phyloP scores from a whole-genome alignment of 2,888 invertebrate species.

The Mythimna lalbum region DNA sequence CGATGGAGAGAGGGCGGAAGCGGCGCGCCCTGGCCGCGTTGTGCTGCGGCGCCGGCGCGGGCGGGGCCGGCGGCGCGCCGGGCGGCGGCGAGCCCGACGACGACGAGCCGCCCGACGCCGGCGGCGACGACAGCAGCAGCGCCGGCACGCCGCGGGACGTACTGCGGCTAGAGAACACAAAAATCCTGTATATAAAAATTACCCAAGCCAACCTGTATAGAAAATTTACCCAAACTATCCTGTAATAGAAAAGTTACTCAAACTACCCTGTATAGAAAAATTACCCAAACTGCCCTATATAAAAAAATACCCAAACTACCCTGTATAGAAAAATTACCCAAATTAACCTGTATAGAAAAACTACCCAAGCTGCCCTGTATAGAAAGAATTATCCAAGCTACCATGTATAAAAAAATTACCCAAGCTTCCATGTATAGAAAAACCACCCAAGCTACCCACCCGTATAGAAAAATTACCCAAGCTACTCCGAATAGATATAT shows the following conservation, averaged over 20 bases:
- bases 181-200: too few relatives aligned
- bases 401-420: neutral
- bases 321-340: neutral
- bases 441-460: too few relatives aligned
- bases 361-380: neutral
- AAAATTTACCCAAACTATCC: neutral
- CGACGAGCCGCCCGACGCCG: constrained; percentile 71
- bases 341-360: neutral
- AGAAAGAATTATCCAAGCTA: neutral
- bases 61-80: constrained; percentile 62
- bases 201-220: too few relatives aligned
- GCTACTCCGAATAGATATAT: too few relatives aligned
- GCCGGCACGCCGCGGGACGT: constrained; percentile 87
- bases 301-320: neutral
- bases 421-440: neutral
- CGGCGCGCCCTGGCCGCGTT: constrained; percentile 85
- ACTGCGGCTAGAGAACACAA: constrained; percentile 67
- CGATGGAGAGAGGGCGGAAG: constrained; percentile 85
- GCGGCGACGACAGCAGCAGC: constrained; percentile 80
- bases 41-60: constrained; percentile 74
- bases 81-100: constrained; percentile 77
- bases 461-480: neutral
- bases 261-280: neutral
- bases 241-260: neutral
- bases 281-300: neutral